Percentiles rank a stretch among this genome's conserved stretches.
Conservation (phyloP, 2,888 invertebrate species). For the Polia nebulosa region DNA sequence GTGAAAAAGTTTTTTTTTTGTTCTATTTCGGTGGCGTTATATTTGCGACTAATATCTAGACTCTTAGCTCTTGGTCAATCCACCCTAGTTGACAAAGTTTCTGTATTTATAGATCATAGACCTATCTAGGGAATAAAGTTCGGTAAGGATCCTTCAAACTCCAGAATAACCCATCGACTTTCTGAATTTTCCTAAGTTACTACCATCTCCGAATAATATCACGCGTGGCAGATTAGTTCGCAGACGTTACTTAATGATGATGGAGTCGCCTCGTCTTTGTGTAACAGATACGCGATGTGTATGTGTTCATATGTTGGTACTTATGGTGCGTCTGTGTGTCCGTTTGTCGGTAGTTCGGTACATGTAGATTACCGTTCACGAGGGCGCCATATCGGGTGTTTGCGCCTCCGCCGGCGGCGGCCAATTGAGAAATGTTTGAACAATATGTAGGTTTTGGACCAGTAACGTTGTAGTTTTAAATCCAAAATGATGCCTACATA, state of each 20-base stretch:
- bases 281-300: conserved; percentile 42
- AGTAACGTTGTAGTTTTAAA: conserved; percentile 60
- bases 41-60: background rate
- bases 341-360: conserved; percentile 45
- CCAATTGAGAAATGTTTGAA: conserved; percentile 75
- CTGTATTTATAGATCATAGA: too few species aligned
- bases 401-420: conserved; percentile 64
- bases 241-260: conserved; percentile 45
- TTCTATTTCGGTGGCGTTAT: conserved; percentile 2
- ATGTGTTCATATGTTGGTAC: background rate
- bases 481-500: conserved; percentile 27
- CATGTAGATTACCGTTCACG: conserved; percentile 66
- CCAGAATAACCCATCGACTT: too few species aligned
- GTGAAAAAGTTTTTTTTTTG: background rate
- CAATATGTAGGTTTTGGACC: conserved; percentile 70
- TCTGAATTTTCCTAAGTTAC: background rate
- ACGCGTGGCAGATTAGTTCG: conserved; percentile 21
- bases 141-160: too few species aligned
- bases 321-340: conserved; percentile 22
- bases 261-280: conserved; percentile 50
- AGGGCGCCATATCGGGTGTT: conserved; percentile 66
- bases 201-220: conserved; percentile 3
- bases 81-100: background rate
- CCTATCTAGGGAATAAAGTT: too few species aligned
- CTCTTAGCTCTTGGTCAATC: background rate